Evolutionary conservation across 1,140 invertebrate genomes (phyloP), one percentile per base, ranked within the genome.

Genomic region (Diachasmimorpha longicaudata): DNA sequence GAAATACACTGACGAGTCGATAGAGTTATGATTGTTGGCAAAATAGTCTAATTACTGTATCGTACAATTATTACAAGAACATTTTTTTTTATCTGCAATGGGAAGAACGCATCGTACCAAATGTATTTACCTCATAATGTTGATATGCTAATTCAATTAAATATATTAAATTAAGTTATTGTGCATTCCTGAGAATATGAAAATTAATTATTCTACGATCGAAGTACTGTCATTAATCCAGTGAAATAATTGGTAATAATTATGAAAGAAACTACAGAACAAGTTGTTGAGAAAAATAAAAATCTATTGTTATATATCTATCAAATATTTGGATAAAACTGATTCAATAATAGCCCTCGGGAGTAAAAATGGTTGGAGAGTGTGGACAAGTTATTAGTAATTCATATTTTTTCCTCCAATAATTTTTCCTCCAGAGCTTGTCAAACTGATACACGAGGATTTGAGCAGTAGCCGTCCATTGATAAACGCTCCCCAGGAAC

Each of bases 121-220:
- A 25, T 25, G 25, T 13, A 63, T 13, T 63, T 25, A 31, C 10
- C 31, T 9, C 14, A 25, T 63, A 19, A 25, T 63, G 11, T 25
- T 25, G 58, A 63, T 63, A 63, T 63, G 58, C 58, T 63, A 23
- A 63, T 23, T 63, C 10, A 63, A 63, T 58, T 63, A 63, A 63
- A 63, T 63, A 16, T 10, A 63, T 13, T 31, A 31, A 52, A 52
- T 52, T 16, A 25, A 63, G 23, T 63, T 63, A 63, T 8, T 11
- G 58, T 63, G 58, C 58, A 31, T 63, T 23, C 58, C 58, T 63
- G 58, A 63, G 58, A 63, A 13, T 63, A 14, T 14, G 5, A 19
- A 63, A 63, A 25, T 63, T 6, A 63, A 63, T 63, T 31, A 31
- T 6, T 63, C 58, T 19, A 55, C 4, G 4, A 14, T n/a, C 5